Evolutionary conservation across 2,113 vertebrate species (phyloP).

Genomic region (Neodon shergylaensis): DNA sequence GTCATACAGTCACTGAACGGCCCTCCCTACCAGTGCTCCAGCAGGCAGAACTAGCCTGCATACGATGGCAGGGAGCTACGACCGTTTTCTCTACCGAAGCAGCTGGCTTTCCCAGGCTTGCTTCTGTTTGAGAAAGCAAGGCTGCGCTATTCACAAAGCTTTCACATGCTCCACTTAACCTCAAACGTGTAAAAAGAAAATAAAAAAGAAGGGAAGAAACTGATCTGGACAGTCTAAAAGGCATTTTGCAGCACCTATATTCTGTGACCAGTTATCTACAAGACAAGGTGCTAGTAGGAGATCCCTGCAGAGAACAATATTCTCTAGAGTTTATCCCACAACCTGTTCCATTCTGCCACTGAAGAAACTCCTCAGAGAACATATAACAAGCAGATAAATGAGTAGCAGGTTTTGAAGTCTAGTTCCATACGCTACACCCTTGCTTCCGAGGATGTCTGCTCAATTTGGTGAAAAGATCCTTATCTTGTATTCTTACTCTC

Average conservation of each 20-base stretch:
- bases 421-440: conserved; percentile 31
- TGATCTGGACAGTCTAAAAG: conserved; percentile 28
- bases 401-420: conserved; percentile 51
- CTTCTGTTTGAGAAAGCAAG: conserved; percentile 46
- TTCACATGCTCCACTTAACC: conserved; percentile 6
- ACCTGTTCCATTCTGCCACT: conserved; percentile 57
- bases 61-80: conserved; percentile 9
- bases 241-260: conserved; percentile 42
- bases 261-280: conserved; percentile 44
- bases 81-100: not conserved
- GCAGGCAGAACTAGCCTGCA: conserved; percentile 20
- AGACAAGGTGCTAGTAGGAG: conserved; percentile 19
- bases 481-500: conserved; percentile 48
- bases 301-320: conserved; percentile 50
- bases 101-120: conserved; percentile 24
- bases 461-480: conserved; percentile 42
- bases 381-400: conserved; percentile 46
- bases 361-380: conserved; percentile 56
- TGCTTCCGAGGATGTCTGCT: conserved; percentile 41
- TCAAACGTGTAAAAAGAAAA: conserved; percentile 2
- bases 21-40: not conserved
- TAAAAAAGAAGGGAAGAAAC: not conserved
- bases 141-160: conserved; percentile 15
- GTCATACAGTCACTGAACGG: not conserved
- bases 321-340: conserved; percentile 58